A percentile compares a stretch with the other conserved stretches of the same genome.
Evolutionary conservation across 2,888 invertebrate species (phyloP).

Genomic region (Dysmachus trigonus): DNA sequence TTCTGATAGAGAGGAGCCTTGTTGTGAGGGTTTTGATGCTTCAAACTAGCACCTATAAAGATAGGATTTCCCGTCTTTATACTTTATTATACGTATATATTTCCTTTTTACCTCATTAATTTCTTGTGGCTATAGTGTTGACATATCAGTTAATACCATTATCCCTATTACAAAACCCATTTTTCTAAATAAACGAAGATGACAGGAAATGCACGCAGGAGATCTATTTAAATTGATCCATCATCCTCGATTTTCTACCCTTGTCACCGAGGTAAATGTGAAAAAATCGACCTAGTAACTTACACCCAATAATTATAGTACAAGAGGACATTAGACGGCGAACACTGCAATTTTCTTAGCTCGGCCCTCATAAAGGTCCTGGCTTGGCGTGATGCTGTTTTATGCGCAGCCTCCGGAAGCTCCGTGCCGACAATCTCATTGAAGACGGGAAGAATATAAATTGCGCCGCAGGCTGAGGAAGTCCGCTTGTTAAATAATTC

Average conservation of each 20-base stretch:
- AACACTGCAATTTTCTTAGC: not conserved
- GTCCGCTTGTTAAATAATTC: not conserved
- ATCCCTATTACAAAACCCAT: not conserved
- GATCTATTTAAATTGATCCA: not conserved
- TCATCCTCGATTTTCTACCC: not conserved
- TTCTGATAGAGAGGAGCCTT: not conserved
- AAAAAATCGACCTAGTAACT: not conserved
- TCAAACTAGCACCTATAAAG: not conserved
- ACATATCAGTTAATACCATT: not conserved
- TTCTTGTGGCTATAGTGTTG: not conserved
- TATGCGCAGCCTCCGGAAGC: not conserved
- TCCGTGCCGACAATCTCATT: not conserved
- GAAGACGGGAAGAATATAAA: not conserved
- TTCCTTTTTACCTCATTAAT: not conserved
- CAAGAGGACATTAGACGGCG: not conserved
- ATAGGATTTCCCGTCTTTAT: not conserved
- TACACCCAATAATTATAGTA: not conserved
- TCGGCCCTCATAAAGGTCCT: not conserved
- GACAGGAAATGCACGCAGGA: not conserved
- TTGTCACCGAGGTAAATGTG: not conserved
- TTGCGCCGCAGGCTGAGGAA: not conserved
- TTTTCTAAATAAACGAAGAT: not conserved
- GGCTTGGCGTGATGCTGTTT: not conserved
- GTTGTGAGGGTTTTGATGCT: not conserved
- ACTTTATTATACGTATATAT: not conserved